Evolutionary conservation across 2,797 vertebrate genomes (phyloP).

Genomic region (Avahi laniger): DNA sequence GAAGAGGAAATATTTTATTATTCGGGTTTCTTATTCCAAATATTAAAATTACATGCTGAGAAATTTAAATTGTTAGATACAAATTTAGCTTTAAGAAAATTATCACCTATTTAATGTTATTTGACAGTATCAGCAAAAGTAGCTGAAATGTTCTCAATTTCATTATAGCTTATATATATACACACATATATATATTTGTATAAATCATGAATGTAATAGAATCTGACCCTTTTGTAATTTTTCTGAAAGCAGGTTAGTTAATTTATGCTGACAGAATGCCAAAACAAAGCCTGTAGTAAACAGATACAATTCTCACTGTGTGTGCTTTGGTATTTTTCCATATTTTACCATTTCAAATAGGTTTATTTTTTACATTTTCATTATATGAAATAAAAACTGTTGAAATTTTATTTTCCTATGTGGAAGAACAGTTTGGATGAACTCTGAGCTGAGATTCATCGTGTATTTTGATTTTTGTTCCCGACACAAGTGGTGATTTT

Average conservation of each 20-base stretch:
- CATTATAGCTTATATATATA: background rate
- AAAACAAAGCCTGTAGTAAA: conserved; percentile 20
- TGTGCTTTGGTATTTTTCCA: background rate
- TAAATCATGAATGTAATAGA: background rate
- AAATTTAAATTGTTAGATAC: background rate
- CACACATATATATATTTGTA: background rate
- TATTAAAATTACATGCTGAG: background rate
- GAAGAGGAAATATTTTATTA: background rate
- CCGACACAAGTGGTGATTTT: background rate
- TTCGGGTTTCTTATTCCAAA: background rate
- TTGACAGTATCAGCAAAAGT: background rate
- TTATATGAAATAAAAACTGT: background rate
- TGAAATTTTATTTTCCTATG: background rate
- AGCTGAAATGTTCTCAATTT: background rate
- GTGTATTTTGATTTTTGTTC: conserved; percentile 25
- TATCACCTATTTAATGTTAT: background rate
- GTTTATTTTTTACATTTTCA: conserved; percentile 34
- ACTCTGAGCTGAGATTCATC: background rate
- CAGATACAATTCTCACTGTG: conserved; percentile 21
- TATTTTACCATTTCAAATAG: conserved; percentile 21
- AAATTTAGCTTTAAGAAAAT: background rate
- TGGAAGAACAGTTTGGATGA: background rate
- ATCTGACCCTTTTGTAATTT: background rate
- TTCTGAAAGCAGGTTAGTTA: background rate
- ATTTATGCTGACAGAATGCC: conserved; percentile 26